phyloP scores from a whole-genome alignment of 2,888 invertebrate genomes.

The Cantharis flavilabris region DNA sequence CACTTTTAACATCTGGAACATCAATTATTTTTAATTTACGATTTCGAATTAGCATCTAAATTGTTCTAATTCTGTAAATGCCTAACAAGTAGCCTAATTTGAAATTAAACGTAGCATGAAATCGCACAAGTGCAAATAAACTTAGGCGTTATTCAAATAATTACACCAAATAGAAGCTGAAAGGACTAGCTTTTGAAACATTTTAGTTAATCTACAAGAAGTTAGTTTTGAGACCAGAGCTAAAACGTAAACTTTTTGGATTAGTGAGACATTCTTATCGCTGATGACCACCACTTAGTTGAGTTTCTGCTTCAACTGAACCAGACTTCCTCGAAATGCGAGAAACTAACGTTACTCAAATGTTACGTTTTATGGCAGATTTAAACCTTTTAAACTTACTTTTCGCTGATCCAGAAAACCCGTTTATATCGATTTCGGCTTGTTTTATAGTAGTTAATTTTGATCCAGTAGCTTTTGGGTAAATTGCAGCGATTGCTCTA shows the following conservation, averaged over 20 bases:
- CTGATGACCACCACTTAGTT: constrained; percentile 25
- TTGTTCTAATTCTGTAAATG: constrained; percentile 7
- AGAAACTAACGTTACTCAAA: constrained; percentile 1
- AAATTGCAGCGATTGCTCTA: background rate
- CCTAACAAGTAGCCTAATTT: constrained; percentile 15
- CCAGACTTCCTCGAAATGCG: constrained; percentile 24
- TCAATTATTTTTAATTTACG: constrained; percentile 5
- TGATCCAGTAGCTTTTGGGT: background rate
- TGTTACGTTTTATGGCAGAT: constrained; percentile 3
- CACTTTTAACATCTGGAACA: background rate
- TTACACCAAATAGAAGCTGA: constrained; percentile 10
- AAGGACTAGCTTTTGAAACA: constrained; percentile 3
- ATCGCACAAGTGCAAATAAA: constrained; percentile 18
- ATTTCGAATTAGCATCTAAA: background rate
- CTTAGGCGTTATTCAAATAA: constrained; percentile 16
- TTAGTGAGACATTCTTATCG: constrained; percentile 25
- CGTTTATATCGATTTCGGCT: constrained; percentile 1
- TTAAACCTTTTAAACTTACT: constrained; percentile 6
- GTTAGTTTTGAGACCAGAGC: constrained; percentile 7
- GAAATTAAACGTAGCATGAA: constrained; percentile 19
- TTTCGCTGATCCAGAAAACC: constrained; percentile 1
- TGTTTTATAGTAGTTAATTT: constrained; percentile 1
- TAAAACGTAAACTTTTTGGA: constrained; percentile 15
- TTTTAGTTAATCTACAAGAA: constrained; percentile 8
- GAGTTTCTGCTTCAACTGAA: constrained; percentile 17